Evolutionary conservation across 2,888 invertebrate genomes (phyloP).

Genomic region (Pediacus dermestoides): DNA sequence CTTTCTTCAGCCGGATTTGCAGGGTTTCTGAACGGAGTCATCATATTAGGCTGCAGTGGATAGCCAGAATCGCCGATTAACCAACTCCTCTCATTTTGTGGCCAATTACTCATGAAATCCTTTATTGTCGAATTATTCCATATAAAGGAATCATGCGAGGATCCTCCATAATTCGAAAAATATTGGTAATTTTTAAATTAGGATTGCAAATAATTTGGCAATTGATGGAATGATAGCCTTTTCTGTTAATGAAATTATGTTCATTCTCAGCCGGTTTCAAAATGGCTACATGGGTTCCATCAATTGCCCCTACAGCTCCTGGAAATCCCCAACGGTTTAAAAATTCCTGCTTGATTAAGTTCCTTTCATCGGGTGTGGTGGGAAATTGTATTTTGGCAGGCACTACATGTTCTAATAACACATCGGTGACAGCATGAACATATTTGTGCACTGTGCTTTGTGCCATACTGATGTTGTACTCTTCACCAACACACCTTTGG

Average conservation of each 20-base stretch:
- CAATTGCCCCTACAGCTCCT: conserved; percentile 8
- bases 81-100: conserved; percentile 8
- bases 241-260: conserved; percentile 10
- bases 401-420: too few relatives aligned
- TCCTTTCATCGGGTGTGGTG: conserved; percentile 1
- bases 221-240: conserved; percentile 9
- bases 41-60: conserved; percentile 11
- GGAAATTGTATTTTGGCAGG: too few relatives aligned
- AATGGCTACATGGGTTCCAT: conserved; percentile 9
- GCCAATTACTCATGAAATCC: conserved; percentile 1
- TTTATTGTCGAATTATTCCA: conserved; percentile 5
- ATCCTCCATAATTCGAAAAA: conserved; percentile 6
- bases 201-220: conserved; percentile 7
- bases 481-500: too few relatives aligned
- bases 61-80: conserved; percentile 18
- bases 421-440: too few relatives aligned
- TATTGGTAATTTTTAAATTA: conserved; percentile 7
- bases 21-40: conserved; percentile 13
- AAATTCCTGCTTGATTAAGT: conserved; percentile 6
- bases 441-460: too few relatives aligned
- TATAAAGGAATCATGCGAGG: background rate
- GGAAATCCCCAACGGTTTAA: conserved; percentile 8
- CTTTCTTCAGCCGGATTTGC: conserved; percentile 9
- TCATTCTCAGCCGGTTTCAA: conserved; percentile 8
- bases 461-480: too few relatives aligned